Evolutionary conservation across 2,888 invertebrate genomes (phyloP), one percentile per base, ranked within the genome.

Genomic region (Rhagonycha fulva): DNA sequence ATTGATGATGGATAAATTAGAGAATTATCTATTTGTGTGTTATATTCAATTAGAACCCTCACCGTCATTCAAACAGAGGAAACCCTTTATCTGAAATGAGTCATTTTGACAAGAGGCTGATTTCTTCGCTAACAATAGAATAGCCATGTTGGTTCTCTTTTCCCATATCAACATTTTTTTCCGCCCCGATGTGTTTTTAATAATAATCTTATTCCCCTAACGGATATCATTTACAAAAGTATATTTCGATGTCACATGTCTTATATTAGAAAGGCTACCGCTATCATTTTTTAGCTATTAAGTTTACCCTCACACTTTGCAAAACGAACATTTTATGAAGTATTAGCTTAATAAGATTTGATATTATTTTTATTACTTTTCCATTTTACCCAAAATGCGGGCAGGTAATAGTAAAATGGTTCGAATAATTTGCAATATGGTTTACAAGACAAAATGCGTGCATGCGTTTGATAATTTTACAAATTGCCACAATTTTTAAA

Each of bases 191-290:
- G 81, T 83, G 83, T 83, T 83, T 85, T 83, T 84, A 83, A 84
- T 84, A 84, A 83, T 82, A 82, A 82, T 81, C 80, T 80, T 82
- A 82, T 81, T 81, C 82, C 84, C 83, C 82, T 81, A 19, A 78
- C 81, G 82, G 81, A 82, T 85, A 85, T 86, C 85, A 85, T 84
- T 84, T 84, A 82, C 84, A 84, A 83, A 83, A 86, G 85, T 86
- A 86, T 85, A 85, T 86, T 86, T 85, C 83, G 85, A 84, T 87
- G 86, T 87, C 85, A 84, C 84, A 83, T 84, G 85, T 83, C 84
- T 83, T 85, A 86, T 87, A 86, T 86, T 84, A 82, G 82, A 81
- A 66, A 79, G 78, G 81, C 81, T 80, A 80, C 32, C 71, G 74
- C 75, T 78, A 81, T 76, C 77, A 74, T 81, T 80, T 80, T 77